A percentile compares a stretch with the other conserved stretches of the same genome.
Conservation (phyloP, 53 echinoderm and acorn worm genomes). For the Patiria pectinifera region DNA sequence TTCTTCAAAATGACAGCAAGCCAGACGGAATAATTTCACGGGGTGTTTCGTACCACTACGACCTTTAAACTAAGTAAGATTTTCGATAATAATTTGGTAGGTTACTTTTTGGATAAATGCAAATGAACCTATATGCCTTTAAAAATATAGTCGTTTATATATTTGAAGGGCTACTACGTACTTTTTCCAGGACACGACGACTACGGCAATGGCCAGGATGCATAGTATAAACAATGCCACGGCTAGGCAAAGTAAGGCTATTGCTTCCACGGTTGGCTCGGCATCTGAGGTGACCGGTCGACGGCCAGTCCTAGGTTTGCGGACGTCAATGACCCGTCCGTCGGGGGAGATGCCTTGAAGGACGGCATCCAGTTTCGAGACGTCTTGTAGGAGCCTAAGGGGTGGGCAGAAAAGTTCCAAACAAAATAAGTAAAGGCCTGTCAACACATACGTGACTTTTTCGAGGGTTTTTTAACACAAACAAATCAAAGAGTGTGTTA, state of each 20-base stretch:
- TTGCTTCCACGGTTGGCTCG: conserved; percentile 75
- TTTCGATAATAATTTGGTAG: too few species aligned
- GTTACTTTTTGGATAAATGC: too few species aligned
- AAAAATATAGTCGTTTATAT: neutral
- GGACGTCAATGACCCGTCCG: conserved; percentile 67
- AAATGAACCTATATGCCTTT: too few species aligned
- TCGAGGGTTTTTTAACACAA: too few species aligned
- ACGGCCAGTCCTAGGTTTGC: conserved; percentile 56
- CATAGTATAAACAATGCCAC: conserved; percentile 77
- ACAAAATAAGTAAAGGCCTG: too few species aligned
- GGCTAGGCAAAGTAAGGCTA: conserved; percentile 81
- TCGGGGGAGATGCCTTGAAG: conserved; percentile 27
- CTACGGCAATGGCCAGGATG: conserved; percentile 75
- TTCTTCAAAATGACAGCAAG: too few species aligned
- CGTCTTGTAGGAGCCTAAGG: conserved; percentile 39
- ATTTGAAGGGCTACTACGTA: conserved; percentile 45
- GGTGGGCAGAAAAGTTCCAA: neutral
- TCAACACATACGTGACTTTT: too few species aligned
- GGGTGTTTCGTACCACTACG: too few species aligned
- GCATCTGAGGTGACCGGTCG: conserved; percentile 34
- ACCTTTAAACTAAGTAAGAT: too few species aligned
- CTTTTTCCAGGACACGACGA: conserved; percentile 93
- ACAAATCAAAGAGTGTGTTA: too few species aligned
- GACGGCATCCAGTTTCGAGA: conserved; percentile 28
- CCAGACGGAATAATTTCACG: too few species aligned